Conservation (phyloP, 2,797 vertebrate genomes). For the Jordanella pulchra region DNA sequence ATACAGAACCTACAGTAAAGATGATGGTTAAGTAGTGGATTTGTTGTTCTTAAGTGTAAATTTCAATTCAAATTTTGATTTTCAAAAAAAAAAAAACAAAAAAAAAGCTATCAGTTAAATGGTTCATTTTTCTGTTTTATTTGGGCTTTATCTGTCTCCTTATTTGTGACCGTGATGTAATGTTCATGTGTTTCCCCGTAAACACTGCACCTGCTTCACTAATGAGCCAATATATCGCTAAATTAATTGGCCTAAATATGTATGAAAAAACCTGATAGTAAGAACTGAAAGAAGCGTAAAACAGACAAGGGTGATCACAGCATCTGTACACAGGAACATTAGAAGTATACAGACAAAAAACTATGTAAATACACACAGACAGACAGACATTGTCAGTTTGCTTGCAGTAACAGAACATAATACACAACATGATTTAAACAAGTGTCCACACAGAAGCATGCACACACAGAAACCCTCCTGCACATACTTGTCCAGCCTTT, state of each 20-base stretch:
- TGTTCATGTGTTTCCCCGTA: slow-evolving; percentile 74
- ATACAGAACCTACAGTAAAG: no score
- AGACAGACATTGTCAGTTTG: slow-evolving; percentile 5
- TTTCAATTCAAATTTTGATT: slow-evolving; percentile 25
- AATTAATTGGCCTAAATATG: slow-evolving; percentile 85
- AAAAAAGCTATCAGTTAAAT: slow-evolving; percentile 8
- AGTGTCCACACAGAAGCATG: slow-evolving; percentile 5
- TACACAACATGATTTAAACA: slow-evolving; percentile 9
- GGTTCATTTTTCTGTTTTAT: slow-evolving; percentile 30
- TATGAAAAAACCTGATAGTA: slow-evolving; percentile 80
- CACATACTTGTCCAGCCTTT: slow-evolving; percentile 68
- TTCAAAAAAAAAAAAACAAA: slow-evolving; percentile 4
- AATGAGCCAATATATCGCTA: slow-evolving; percentile 87
- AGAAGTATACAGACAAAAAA: slow-evolving; percentile 25
- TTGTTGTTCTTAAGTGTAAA: not conserved
- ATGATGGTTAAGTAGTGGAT: no score
- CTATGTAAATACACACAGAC: not conserved
- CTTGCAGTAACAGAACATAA: not conserved
- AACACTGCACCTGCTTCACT: slow-evolving; percentile 81
- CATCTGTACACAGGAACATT: slow-evolving; percentile 28
- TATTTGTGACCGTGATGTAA: slow-evolving; percentile 59
- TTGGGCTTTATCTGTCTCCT: slow-evolving; percentile 31
- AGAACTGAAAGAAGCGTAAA: slow-evolving; percentile 73
- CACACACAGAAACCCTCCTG: slow-evolving; percentile 7
- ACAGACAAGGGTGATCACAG: slow-evolving; percentile 66